phyloP scores from a whole-genome alignment of 2,113 vertebrate species.

The Sardina pilchardus region DNA sequence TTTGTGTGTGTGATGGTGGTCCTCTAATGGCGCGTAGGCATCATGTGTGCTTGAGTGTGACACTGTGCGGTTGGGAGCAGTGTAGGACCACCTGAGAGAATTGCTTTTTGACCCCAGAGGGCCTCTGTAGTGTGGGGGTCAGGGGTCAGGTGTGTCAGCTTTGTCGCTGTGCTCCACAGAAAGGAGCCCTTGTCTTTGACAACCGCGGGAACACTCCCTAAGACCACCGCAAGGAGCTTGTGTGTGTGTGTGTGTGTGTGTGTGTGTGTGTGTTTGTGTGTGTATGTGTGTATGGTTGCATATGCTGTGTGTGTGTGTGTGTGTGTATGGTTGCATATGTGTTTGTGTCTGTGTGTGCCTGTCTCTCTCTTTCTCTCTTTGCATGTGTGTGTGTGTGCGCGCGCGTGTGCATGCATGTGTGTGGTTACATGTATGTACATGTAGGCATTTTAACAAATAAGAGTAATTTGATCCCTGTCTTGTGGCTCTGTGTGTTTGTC shows the following conservation, averaged over 20 bases:
- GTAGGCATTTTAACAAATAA: neutral
- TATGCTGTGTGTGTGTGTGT: neutral
- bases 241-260: neutral
- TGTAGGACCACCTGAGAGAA: neutral
- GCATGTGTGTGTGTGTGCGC: constrained; percentile 2
- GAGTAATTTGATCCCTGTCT: too few species aligned
- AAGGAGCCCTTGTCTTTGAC: neutral
- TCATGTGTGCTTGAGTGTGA: neutral
- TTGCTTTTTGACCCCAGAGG: neutral
- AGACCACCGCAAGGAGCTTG: neutral
- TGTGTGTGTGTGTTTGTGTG: neutral
- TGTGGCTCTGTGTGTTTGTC: neutral
- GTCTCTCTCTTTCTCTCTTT: too few species aligned
- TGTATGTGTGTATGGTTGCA: constrained; percentile 1
- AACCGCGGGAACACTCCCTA: neutral
- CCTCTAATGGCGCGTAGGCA: neutral
- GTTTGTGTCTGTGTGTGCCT: neutral
- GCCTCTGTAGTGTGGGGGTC: constrained; percentile 5
- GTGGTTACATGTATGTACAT: neutral
- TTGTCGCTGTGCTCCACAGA: neutral
- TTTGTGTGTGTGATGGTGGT: neutral
- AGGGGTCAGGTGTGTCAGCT: constrained; percentile 9
- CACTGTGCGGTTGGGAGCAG: neutral
- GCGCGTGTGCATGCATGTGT: neutral
- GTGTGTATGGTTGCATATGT: neutral